A percentile compares a stretch with the other conserved stretches of the same genome.
Conservation (phyloP, 1,140 invertebrate genomes). For the Teleopsis dalmanni region DNA sequence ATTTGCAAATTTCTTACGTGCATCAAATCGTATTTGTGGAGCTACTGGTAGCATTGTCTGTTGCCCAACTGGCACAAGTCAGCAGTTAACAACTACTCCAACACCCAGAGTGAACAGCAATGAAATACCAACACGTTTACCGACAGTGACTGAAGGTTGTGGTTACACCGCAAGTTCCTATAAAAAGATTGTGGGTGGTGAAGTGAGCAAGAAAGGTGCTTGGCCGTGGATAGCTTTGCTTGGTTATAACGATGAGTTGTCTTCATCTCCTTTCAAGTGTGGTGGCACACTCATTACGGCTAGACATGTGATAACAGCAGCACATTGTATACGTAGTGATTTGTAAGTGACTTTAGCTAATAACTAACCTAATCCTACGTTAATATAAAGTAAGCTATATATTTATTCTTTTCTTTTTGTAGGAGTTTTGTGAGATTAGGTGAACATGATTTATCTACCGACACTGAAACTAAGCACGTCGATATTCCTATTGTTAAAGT, state of each 20-base stretch:
- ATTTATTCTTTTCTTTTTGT: not conserved
- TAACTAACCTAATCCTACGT: not conserved
- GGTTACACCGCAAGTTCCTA: conserved; percentile 31
- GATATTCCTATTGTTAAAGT: conserved; percentile 22
- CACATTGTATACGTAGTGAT: conserved; percentile 31
- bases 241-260: conserved; percentile 30
- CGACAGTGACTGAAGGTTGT: conserved; percentile 35
- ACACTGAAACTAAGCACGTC: conserved; percentile 26
- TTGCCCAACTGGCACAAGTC: conserved; percentile 20
- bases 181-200: conserved; percentile 44
- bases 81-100: conserved; percentile 1
- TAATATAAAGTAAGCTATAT: not conserved
- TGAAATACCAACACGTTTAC: conserved; percentile 25
- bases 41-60: conserved; percentile 21
- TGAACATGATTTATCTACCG: conserved; percentile 34
- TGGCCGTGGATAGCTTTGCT: conserved; percentile 40
- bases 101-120: conserved; percentile 3
- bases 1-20: conserved; percentile 24
- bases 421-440: conserved; percentile 34
- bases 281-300: conserved; percentile 40
- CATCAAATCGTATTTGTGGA: conserved; percentile 27
- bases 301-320: conserved; percentile 34
- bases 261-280: conserved; percentile 30
- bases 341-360: conserved; percentile 26
- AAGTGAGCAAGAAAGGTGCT: conserved; percentile 35